phyloP scores from a whole-genome alignment of 2,797 vertebrate genomes.

The Serranus cabrilla region DNA sequence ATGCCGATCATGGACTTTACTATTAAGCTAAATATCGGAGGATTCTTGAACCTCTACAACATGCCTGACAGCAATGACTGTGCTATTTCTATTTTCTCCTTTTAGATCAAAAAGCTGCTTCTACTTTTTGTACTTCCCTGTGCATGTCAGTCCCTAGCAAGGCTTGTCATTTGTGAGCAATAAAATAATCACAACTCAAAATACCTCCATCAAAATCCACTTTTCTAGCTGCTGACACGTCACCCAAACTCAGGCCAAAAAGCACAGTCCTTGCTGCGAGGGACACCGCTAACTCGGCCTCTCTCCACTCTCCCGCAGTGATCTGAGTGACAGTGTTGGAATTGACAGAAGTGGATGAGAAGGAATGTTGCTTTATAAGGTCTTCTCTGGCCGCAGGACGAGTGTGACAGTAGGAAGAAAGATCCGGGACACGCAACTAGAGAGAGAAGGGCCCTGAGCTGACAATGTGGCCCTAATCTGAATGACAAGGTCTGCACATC shows the following conservation, averaged over 20 bases:
- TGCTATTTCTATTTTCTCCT: not conserved
- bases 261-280: conserved; percentile 75
- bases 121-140: conserved; percentile 14
- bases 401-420: conserved; percentile 74
- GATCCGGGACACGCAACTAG: conserved; percentile 66
- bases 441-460: conserved; percentile 85
- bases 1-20: conserved; percentile 16
- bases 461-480: conserved; percentile 92
- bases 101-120: conserved; percentile 7
- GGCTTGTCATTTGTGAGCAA: conserved; percentile 22
- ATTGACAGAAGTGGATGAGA: conserved; percentile 89
- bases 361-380: conserved; percentile 80
- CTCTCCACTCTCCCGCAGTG: conserved; percentile 69
- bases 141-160: conserved; percentile 11
- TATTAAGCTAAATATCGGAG: conserved; percentile 18
- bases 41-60: not conserved
- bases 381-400: conserved; percentile 78
- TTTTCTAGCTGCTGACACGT: conserved; percentile 42
- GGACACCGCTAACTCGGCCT: conserved; percentile 52
- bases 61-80: not conserved
- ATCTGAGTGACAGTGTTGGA: conserved; percentile 81
- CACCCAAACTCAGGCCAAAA: conserved; percentile 52
- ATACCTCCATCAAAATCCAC: conserved; percentile 22
- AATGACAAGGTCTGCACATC: conserved; percentile 89
- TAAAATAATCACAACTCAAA: conserved; percentile 22